phyloP scores from a whole-genome alignment of 2,797 vertebrate genomes.

The Psittacula derbiana region DNA sequence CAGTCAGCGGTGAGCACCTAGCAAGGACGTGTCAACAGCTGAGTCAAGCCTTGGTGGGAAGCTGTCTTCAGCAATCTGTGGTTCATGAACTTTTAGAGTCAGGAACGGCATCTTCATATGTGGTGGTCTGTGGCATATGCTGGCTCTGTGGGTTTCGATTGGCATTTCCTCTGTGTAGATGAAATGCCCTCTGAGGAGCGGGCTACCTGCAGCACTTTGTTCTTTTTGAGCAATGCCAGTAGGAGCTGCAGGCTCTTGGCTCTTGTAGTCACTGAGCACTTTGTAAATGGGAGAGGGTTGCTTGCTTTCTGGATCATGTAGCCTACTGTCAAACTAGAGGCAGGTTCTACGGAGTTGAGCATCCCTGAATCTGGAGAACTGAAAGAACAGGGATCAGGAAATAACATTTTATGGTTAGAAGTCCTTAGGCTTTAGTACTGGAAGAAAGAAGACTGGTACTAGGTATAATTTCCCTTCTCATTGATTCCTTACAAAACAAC shows the following conservation, averaged over 20 bases:
- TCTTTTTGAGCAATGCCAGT: neutral
- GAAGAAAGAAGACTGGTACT: neutral
- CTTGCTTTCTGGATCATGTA: neutral
- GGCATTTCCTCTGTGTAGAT: fast-evolving
- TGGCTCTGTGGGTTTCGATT: neutral
- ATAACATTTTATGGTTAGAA: neutral
- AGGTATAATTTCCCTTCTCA: neutral
- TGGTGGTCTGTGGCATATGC: fast-evolving
- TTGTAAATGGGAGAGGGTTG: neutral
- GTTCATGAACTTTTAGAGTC: neutral
- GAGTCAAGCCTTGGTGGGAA: neutral
- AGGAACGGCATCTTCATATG: neutral
- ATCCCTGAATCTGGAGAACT: neutral
- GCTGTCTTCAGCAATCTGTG: neutral
- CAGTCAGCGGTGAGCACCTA: neutral
- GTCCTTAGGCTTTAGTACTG: neutral
- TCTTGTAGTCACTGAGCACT: neutral
- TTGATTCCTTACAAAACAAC: neutral
- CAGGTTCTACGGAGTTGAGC: fast-evolving
- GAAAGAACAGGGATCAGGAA: neutral
- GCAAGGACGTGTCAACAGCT: fast-evolving
- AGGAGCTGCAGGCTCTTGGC: fast-evolving
- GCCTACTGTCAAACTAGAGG: neutral
- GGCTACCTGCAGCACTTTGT: neutral
- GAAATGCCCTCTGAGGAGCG: neutral